Evolutionary conservation across 2,888 invertebrate species (phyloP).

Genomic region (Sesia bembeciformis): DNA sequence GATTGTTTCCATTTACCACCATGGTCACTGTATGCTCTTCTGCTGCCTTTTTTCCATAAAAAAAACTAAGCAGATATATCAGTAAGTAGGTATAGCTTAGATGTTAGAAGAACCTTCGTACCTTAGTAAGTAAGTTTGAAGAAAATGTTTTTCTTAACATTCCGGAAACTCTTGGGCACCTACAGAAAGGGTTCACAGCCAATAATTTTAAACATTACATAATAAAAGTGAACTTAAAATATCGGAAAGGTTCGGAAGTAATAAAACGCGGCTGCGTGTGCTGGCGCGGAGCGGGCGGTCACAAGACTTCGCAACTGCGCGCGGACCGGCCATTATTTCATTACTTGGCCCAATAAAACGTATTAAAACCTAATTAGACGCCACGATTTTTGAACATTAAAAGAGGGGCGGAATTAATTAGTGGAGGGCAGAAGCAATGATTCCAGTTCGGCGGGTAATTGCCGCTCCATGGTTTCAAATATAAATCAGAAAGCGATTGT

Average conservation of each 20-base stretch:
- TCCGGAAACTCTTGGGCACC: too few species aligned
- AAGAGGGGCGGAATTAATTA: conserved; percentile 70
- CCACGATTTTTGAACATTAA: conserved; percentile 73
- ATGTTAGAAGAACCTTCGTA: too few species aligned
- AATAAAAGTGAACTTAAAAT: neutral
- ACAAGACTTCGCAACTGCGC: conserved; percentile 11
- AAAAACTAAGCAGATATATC: too few species aligned
- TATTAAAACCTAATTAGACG: conserved; percentile 74
- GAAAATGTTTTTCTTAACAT: too few species aligned
- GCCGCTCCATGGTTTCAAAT: conserved; percentile 46
- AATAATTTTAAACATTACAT: too few species aligned
- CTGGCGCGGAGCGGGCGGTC: conserved; percentile 11
- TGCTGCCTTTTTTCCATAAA: too few species aligned
- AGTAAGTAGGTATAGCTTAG: too few species aligned
- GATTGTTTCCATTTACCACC: too few species aligned
- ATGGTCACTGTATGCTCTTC: too few species aligned
- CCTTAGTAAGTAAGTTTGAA: too few species aligned
- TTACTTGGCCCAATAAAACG: conserved; percentile 67
- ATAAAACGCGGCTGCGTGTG: conserved; percentile 29
- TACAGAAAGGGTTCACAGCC: too few species aligned
- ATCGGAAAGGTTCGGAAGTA: conserved; percentile 6
- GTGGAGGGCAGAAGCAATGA: conserved; percentile 62
- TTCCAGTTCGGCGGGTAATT: conserved; percentile 65
- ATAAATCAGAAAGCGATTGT: conserved; percentile 34
- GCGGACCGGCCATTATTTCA: conserved; percentile 44